Conservation (phyloP, 2,888 invertebrate species). For the Yponomeuta plumbellus region DNA sequence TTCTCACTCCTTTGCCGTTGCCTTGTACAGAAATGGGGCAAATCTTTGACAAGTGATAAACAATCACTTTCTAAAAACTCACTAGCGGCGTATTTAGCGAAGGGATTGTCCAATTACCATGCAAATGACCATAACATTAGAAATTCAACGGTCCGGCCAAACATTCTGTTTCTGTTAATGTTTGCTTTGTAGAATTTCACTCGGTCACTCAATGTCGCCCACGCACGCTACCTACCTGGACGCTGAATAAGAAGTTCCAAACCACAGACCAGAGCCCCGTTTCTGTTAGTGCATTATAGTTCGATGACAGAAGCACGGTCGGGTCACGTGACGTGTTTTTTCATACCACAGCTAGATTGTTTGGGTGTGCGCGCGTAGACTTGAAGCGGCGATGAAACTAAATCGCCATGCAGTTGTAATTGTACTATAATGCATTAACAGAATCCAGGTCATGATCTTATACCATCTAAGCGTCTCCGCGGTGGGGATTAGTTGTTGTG, state of each 20-base stretch:
- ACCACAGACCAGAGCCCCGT: background rate
- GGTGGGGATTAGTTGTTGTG: too few species aligned
- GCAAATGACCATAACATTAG: background rate
- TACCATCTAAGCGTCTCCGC: too few species aligned
- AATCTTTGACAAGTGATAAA: background rate
- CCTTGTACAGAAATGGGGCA: too few species aligned
- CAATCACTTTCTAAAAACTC: background rate
- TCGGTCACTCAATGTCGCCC: conserved; percentile 44
- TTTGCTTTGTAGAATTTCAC: conserved; percentile 60
- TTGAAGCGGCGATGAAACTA: too few species aligned
- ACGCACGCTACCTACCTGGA: conserved; percentile 30
- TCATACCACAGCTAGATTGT: too few species aligned
- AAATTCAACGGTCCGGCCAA: conserved; percentile 10
- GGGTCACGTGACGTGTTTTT: too few species aligned
- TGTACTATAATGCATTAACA: too few species aligned
- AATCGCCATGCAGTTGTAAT: too few species aligned
- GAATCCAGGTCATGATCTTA: too few species aligned
- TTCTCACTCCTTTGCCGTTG: too few species aligned
- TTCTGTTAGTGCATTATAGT: background rate
- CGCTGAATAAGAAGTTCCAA: background rate
- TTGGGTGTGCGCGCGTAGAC: too few species aligned
- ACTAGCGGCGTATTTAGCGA: background rate
- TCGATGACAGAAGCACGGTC: too few species aligned
- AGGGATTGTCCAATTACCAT: background rate
- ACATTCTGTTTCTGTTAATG: conserved; percentile 23